phyloP scores from a whole-genome alignment of 1,140 invertebrate genomes.

The Drosophila nasuta region DNA sequence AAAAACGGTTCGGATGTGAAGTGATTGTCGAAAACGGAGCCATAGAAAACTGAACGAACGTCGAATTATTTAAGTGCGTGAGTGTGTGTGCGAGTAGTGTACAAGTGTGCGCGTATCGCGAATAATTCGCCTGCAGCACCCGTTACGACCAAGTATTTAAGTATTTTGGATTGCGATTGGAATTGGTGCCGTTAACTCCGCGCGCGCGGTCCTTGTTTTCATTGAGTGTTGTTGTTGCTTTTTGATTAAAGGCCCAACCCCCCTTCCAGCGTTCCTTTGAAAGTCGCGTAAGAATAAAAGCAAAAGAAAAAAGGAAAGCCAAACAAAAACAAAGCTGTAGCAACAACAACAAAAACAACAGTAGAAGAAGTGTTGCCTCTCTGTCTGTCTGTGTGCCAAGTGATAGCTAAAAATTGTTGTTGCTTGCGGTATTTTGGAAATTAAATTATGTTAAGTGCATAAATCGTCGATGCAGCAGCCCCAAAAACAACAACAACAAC shows the following conservation, averaged over 20 bases:
- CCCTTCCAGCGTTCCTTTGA: not conserved
- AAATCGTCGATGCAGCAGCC: conserved; percentile 51
- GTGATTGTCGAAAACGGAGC: conserved; percentile 21
- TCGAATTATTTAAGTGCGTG: conserved; percentile 35
- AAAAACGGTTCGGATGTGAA: conserved; percentile 30
- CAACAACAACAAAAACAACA: conserved; percentile 42
- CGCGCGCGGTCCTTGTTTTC: conserved; percentile 41
- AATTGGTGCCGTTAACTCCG: conserved; percentile 26
- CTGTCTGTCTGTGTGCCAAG: conserved; percentile 48
- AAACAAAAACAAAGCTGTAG: conserved; percentile 54
- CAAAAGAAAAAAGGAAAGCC: conserved; percentile 48
- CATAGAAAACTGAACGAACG: conserved; percentile 34
- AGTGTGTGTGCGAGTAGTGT: conserved; percentile 24
- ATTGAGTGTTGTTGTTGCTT: conserved; percentile 53
- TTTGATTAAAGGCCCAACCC: conserved; percentile 45
- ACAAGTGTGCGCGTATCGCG: conserved; percentile 48
- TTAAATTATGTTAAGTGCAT: conserved; percentile 81
- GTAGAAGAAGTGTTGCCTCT: conserved; percentile 25
- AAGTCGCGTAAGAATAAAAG: conserved; percentile 29
- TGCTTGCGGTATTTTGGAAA: conserved; percentile 66
- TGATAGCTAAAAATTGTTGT: conserved; percentile 62
- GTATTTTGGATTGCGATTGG: conserved; percentile 28
- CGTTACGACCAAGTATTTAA: conserved; percentile 37
- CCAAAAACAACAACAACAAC: conserved; percentile 10
- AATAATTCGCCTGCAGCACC: conserved; percentile 63